A percentile compares a stretch with the other conserved stretches of the same genome.
phyloP scores from a whole-genome alignment of 2,888 invertebrate genomes.

The Villa cingulata region DNA sequence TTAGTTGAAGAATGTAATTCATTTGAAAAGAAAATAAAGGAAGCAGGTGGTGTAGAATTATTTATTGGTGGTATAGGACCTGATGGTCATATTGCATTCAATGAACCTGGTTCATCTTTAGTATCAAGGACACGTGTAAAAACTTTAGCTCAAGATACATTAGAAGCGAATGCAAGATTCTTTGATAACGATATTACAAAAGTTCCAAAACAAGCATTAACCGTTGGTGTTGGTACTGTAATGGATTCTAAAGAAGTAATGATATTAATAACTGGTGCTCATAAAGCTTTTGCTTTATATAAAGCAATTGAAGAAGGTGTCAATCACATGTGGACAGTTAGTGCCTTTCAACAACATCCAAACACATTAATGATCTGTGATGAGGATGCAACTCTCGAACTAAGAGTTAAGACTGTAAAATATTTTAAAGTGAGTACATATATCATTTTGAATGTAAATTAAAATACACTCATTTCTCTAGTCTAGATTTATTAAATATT shows the following conservation, averaged over 20 bases:
- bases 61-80: conserved; percentile 98
- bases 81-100: conserved; percentile 99
- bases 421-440: conserved; percentile 78
- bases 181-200: conserved; percentile 87
- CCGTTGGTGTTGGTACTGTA: conserved; percentile 97
- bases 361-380: conserved; percentile 89
- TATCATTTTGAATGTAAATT: too few species aligned
- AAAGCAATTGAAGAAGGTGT: conserved; percentile 98
- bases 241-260: conserved; percentile 98
- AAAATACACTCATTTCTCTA: too few species aligned
- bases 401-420: conserved; percentile 95
- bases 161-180: conserved; percentile 94
- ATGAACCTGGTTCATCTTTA: conserved; percentile 95
- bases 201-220: conserved; percentile 91
- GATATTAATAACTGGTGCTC: conserved; percentile 93
- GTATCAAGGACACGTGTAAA: conserved; percentile 92
- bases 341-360: conserved; percentile 93
- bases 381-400: conserved; percentile 92
- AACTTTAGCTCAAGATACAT: conserved; percentile 90
- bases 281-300: conserved; percentile 91
- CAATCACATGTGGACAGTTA: conserved; percentile 99
- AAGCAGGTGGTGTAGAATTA: conserved; percentile 86
- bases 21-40: conserved; percentile 71
- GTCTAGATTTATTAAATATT: too few species aligned
- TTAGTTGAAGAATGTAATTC: conserved; percentile 70